A percentile compares a stretch with the other conserved stretches of the same genome.
phyloP scores from a whole-genome alignment of 2,113 vertebrate species.

The Notiomystis cincta region DNA sequence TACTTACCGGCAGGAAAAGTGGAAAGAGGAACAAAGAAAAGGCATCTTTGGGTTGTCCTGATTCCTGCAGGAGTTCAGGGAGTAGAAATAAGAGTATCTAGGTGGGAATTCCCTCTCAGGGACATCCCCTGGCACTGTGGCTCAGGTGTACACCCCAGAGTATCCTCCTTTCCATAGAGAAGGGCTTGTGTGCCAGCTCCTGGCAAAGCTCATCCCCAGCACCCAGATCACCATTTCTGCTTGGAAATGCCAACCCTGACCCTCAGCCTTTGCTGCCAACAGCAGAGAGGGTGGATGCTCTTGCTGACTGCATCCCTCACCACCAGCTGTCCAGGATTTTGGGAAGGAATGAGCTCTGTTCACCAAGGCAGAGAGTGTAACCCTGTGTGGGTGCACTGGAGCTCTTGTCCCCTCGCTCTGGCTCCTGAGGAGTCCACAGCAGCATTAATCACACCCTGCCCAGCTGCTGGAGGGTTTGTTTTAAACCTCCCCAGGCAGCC shows the following conservation, averaged over 20 bases:
- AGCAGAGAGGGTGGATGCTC: fast-evolving
- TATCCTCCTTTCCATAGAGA: not conserved
- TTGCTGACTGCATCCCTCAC: not conserved
- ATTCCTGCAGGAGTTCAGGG: not conserved
- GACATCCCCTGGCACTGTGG: not conserved
- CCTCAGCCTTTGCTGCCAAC: not conserved
- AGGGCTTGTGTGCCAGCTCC: not conserved
- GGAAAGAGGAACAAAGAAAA: not conserved
- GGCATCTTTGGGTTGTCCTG: not conserved
- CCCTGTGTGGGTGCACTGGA: not conserved
- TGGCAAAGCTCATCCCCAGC: not conserved
- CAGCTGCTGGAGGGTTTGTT: not conserved
- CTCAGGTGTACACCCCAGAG: not conserved
- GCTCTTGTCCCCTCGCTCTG: not conserved
- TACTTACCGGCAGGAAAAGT: not conserved
- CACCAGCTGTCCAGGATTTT: not conserved
- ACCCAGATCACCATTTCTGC: not conserved
- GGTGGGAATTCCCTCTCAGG: not conserved
- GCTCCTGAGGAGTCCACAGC: not conserved
- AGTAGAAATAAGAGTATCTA: not conserved
- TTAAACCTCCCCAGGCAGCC: not conserved
- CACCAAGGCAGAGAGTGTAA: not conserved
- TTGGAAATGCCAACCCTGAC: not conserved
- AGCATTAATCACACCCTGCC: not conserved
- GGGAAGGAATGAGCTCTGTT: not conserved